These are phyloP conservation scores for Drosophila kanekoi DNA, from an alignment of 2,888 invertebrate species.

Conservation along the genomic window DNA sequence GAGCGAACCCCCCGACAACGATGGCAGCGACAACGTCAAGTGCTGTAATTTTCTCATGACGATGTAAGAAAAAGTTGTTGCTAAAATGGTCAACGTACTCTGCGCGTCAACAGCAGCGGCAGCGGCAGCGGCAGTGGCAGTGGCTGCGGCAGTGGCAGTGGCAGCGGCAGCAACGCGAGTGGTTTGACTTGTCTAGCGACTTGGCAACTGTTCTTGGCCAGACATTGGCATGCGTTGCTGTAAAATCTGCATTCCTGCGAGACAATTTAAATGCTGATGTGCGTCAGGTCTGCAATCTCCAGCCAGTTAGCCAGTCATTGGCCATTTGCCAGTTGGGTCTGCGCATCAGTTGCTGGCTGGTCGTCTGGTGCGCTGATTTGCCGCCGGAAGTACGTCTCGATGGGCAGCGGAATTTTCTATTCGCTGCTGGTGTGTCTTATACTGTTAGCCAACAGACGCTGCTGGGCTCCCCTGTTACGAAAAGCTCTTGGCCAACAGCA, in stretches of 20 bases:
- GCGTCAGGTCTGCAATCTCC: conserved; percentile 41
- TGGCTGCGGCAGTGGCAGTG: conserved; percentile 3
- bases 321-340: conserved; percentile 30
- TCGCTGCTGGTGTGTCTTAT: conserved; percentile 46
- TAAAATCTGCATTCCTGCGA: conserved; percentile 77
- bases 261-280: conserved; percentile 68
- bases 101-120: conserved; percentile 8
- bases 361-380: conserved; percentile 78
- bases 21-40: conserved; percentile 37
- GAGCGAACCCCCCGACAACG: conserved; percentile 25
- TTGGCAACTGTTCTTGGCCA: conserved; percentile 57
- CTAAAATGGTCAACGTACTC: conserved; percentile 78
- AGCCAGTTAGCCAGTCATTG: conserved; percentile 13
- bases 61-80: conserved; percentile 53
- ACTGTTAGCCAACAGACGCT: conserved; percentile 40
- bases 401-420: conserved; percentile 27
- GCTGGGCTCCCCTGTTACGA: conserved; percentile 28
- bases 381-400: conserved; percentile 71
- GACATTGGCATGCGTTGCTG: conserved; percentile 72
- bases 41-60: conserved; percentile 77
- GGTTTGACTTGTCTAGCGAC: conserved; percentile 73
- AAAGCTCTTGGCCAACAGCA: conserved; percentile 63
- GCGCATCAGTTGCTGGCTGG: conserved; percentile 67
- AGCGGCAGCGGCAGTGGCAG: conserved; percentile 1
- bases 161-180: conserved; percentile 43